These are phyloP conservation scores for Alaudala cheleensis DNA, from an alignment of 2,113 vertebrate genomes.

Conservation along the genomic window DNA sequence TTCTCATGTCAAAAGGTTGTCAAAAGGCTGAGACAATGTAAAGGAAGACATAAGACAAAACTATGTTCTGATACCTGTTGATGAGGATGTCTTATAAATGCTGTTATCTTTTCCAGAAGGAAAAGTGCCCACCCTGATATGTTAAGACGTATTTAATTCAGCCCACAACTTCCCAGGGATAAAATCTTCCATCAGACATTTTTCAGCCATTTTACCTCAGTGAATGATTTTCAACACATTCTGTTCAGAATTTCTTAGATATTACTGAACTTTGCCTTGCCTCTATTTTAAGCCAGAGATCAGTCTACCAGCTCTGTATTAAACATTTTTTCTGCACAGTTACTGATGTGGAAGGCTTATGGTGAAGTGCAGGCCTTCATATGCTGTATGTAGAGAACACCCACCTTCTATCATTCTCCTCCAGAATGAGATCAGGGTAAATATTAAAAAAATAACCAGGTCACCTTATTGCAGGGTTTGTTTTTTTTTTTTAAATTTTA, in stretches of 20 bases:
- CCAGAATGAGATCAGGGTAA: not conserved
- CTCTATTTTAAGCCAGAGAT: not conserved
- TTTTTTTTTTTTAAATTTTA: not conserved
- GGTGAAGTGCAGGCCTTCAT: slow-evolving; percentile 3
- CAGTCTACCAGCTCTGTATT: not conserved
- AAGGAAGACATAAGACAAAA: not conserved
- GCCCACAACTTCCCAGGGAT: not conserved
- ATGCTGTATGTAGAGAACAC: not conserved
- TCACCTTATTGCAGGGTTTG: not conserved
- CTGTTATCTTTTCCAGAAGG: not conserved
- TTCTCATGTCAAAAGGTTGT: not conserved
- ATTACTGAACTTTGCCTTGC: not conserved
- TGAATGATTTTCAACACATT: not conserved
- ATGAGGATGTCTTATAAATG: not conserved
- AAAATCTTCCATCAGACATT: not conserved
- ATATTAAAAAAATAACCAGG: not conserved
- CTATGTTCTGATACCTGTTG: not conserved
- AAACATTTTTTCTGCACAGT: not conserved
- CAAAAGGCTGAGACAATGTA: not conserved
- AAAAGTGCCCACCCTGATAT: not conserved
- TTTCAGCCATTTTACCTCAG: slow-evolving; percentile 14
- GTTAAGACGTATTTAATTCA: not conserved
- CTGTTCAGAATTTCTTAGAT: not conserved
- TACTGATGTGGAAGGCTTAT: not conserved
- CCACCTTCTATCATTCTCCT: not conserved